Percentiles rank a stretch among this genome's conserved stretches.
Evolutionary conservation across 1,140 invertebrate species (phyloP).

Genomic region (Latrodectus geometricus): DNA sequence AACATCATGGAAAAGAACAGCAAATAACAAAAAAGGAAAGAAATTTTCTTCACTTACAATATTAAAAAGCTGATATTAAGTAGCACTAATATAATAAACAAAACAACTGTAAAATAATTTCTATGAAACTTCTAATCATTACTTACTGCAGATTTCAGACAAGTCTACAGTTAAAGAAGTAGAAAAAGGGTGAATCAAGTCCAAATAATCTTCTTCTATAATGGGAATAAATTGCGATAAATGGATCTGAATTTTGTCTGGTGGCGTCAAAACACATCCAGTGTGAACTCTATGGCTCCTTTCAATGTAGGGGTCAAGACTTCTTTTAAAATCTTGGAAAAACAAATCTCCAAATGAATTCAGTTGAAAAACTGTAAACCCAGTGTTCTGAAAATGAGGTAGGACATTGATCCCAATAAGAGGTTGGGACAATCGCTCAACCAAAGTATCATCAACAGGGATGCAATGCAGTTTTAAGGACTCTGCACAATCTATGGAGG

Average conservation of each 20-base stretch:
- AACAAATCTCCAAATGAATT: conserved; percentile 47
- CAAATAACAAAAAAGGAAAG: no score
- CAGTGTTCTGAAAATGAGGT: background rate
- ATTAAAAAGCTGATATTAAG: no score
- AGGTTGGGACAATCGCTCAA: conserved; percentile 9
- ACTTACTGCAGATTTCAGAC: conserved; percentile 32
- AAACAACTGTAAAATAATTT: no score
- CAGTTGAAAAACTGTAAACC: conserved; percentile 15
- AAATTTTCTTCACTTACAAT: no score
- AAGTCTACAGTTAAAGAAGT: conserved; percentile 7
- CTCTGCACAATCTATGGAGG: conserved; percentile 7
- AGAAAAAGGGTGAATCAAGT: background rate
- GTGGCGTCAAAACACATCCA: conserved; percentile 28
- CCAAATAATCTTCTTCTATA: background rate
- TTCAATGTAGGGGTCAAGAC: background rate
- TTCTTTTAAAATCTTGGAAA: conserved; percentile 34
- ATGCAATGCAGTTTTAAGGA: conserved; percentile 30
- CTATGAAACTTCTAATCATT: no score
- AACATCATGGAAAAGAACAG: no score
- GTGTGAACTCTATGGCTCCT: conserved; percentile 6
- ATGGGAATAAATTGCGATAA: background rate
- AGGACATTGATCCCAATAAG: conserved; percentile 27
- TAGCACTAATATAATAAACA: no score
- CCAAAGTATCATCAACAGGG: conserved; percentile 4
- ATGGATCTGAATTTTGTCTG: conserved; percentile 12